A percentile compares a stretch with the other conserved stretches of the same genome.
These are phyloP conservation scores for Microdon myrmicae DNA, from an alignment of 2,888 invertebrate genomes.

Conservation along the genomic window DNA sequence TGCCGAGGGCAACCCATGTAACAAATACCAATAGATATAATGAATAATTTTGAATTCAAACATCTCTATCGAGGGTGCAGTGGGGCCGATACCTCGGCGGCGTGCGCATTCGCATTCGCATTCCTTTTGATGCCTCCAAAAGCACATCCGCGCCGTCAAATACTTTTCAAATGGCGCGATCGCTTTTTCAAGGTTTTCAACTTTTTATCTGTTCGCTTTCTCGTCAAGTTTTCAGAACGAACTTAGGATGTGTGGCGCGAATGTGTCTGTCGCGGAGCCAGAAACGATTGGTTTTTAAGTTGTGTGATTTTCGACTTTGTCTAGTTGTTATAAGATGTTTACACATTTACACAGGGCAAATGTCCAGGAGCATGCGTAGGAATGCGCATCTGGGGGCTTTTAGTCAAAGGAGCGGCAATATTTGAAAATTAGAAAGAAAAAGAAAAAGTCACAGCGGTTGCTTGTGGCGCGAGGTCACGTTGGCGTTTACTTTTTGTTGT, in stretches of 20 bases:
- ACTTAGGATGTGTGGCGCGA: background rate
- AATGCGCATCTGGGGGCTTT: constrained; percentile 14
- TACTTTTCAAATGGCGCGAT: constrained; percentile 39
- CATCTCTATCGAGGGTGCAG: too few relatives aligned
- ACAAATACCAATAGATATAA: too few relatives aligned
- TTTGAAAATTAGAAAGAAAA: constrained; percentile 7
- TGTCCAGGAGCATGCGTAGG: constrained; percentile 12
- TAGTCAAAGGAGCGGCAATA: constrained; percentile 46
- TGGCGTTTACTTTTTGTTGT: constrained; percentile 12
- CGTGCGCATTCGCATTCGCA: too few relatives aligned
- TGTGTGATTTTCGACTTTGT: constrained; percentile 12
- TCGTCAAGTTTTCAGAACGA: constrained; percentile 11
- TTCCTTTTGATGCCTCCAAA: too few relatives aligned
- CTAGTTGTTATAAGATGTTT: too few relatives aligned
- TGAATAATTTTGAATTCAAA: too few relatives aligned
- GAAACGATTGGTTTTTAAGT: constrained; percentile 34
- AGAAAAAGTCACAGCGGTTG: constrained; percentile 16
- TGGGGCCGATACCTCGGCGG: too few relatives aligned
- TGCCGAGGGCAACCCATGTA: too few relatives aligned
- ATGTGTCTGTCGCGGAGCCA: too few relatives aligned
- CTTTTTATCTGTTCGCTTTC: constrained; percentile 14
- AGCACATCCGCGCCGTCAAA: constrained; percentile 13
- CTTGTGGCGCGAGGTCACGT: constrained; percentile 28
- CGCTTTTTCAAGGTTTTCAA: constrained; percentile 43
- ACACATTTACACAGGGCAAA: constrained; percentile 18